Percentiles rank a stretch among this genome's conserved stretches.
phyloP scores from a whole-genome alignment of 2,797 vertebrate genomes.

The Gymnodraco acuticeps region DNA sequence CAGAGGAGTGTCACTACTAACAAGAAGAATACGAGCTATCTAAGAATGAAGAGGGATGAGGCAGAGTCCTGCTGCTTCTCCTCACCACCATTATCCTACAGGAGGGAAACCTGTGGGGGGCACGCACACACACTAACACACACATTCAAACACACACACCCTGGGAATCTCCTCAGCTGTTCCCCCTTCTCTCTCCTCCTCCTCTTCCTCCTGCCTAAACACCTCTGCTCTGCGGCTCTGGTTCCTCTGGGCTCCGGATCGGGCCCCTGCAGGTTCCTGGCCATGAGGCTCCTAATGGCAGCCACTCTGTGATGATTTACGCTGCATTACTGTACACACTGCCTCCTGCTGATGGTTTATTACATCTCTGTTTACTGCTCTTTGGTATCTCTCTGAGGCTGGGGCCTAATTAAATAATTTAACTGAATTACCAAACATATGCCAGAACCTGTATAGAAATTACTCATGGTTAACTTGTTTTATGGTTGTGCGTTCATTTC shows the following conservation, averaged over 20 bases:
- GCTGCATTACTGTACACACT: slow-evolving; percentile 74
- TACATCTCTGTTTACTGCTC: slow-evolving; percentile 64
- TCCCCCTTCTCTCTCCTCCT: slow-evolving; percentile 41
- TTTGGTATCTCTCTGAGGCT: slow-evolving; percentile 55
- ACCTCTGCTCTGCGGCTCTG: slow-evolving; percentile 73
- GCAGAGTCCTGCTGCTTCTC: slow-evolving; percentile 74
- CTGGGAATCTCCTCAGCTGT: slow-evolving; percentile 80
- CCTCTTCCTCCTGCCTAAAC: slow-evolving; percentile 63
- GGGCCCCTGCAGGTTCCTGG: slow-evolving; percentile 71
- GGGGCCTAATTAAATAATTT: slow-evolving; percentile 69
- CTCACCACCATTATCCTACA: slow-evolving; percentile 77
- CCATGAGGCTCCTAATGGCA: slow-evolving; percentile 70
- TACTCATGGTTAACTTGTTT: slow-evolving; percentile 50
- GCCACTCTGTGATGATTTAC: slow-evolving; percentile 80
- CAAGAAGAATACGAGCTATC: slow-evolving; percentile 74
- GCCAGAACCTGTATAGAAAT: slow-evolving; percentile 54
- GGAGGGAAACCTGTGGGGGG: slow-evolving; percentile 75
- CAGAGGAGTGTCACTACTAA: slow-evolving; percentile 58
- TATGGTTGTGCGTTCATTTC: slow-evolving; percentile 47
- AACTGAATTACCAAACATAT: slow-evolving; percentile 68
- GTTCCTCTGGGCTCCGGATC: slow-evolving; percentile 74
- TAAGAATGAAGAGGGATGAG: slow-evolving; percentile 75
- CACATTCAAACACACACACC: slow-evolving; percentile 16
- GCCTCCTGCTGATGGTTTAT: slow-evolving; percentile 74
- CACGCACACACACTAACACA: slow-evolving; percentile 13